Evolutionary conservation across 2,113 vertebrate species (phyloP).

Genomic region (Danionella cerebrum): DNA sequence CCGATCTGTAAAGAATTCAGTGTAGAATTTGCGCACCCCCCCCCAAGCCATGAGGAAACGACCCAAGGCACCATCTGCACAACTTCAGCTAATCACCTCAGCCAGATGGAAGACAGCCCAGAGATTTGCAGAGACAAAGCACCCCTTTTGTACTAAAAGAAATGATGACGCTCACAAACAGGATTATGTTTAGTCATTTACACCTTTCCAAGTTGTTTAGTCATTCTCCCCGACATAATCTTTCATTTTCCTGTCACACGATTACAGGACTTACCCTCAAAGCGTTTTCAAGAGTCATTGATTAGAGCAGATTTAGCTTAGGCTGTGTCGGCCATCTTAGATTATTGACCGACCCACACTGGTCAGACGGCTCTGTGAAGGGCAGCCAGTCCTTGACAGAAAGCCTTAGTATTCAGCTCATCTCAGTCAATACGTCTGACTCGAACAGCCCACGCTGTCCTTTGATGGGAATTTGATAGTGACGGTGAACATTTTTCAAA

Average conservation of each 20-base stretch:
- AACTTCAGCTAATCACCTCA: constrained; percentile 58
- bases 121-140: constrained; percentile 44
- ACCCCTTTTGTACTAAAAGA: constrained; percentile 5
- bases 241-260: background rate
- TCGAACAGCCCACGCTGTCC: constrained; percentile 1
- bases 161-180: background rate
- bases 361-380: constrained; percentile 18
- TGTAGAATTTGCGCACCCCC: constrained; percentile 50
- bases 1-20: constrained; percentile 28
- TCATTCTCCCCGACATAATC: background rate
- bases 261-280: background rate
- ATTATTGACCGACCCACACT: constrained; percentile 9
- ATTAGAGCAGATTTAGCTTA: background rate
- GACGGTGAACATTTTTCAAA: background rate
- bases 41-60: constrained; percentile 44
- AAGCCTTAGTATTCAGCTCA: constrained; percentile 25
- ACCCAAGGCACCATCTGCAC: constrained; percentile 51
- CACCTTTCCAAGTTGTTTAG: background rate
- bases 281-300: constrained; percentile 5
- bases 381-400: constrained; percentile 23
- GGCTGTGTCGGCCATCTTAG: background rate
- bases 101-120: constrained; percentile 51
- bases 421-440: constrained; percentile 21
- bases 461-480: constrained; percentile 5
- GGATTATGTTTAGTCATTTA: background rate